Conservation (phyloP, 2,888 invertebrate genomes). For the Caenorhabditis drosophilae region DNA sequence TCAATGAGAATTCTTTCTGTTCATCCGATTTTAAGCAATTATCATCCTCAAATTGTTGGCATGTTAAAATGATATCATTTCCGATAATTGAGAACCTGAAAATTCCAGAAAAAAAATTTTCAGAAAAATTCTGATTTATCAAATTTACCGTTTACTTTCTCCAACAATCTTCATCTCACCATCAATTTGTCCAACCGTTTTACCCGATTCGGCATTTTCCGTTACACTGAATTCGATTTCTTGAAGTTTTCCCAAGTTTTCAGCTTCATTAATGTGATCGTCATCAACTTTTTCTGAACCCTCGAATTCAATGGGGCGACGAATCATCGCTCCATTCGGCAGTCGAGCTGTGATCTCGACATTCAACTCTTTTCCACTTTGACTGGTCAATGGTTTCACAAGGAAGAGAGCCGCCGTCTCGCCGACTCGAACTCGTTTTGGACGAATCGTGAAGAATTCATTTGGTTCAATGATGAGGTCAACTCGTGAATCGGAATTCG, state of each 20-base stretch:
- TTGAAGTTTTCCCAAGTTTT: too few relatives aligned
- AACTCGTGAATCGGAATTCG: neutral
- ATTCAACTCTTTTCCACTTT: too few relatives aligned
- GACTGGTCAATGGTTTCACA: neutral
- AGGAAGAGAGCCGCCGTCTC: slow-evolving; percentile 14
- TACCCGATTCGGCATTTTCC: slow-evolving; percentile 16
- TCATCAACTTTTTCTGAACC: slow-evolving; percentile 5
- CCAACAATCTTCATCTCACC: slow-evolving; percentile 23
- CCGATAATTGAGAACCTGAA: slow-evolving; percentile 27
- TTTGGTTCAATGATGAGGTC: slow-evolving; percentile 13
- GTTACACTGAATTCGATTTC: slow-evolving; percentile 11
- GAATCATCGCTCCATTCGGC: slow-evolving; percentile 3
- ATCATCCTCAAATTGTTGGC: slow-evolving; percentile 33
- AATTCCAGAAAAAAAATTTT: neutral
- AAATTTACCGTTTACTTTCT: neutral
- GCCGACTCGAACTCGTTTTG: neutral
- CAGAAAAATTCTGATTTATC: neutral
- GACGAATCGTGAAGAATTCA: slow-evolving; percentile 14
- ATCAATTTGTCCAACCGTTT: slow-evolving; percentile 23
- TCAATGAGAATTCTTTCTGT: slow-evolving; percentile 22
- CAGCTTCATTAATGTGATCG: too few relatives aligned
- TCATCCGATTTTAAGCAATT: slow-evolving; percentile 26
- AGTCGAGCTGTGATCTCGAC: slow-evolving; percentile 14
- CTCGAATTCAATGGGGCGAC: slow-evolving; percentile 6
- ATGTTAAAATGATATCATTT: slow-evolving; percentile 41